Conservation (phyloP, 2,113 vertebrate species). For the Cynopterus brachyotis region DNA sequence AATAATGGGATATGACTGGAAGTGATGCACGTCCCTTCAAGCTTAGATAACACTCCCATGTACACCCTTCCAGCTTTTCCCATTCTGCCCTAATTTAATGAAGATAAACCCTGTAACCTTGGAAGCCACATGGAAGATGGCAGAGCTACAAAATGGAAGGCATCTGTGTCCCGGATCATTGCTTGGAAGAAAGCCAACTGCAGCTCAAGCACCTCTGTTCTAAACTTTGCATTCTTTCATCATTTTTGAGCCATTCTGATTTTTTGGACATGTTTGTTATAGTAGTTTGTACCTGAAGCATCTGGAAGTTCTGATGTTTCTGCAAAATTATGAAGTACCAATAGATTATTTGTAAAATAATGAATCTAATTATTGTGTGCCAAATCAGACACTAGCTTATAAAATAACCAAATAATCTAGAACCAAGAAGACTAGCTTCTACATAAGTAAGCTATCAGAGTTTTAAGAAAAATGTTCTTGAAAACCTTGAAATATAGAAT, state of each 20-base stretch:
- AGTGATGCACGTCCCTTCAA: background rate
- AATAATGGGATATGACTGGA: background rate
- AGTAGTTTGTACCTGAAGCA: background rate
- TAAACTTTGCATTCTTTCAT: background rate
- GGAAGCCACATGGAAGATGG: background rate
- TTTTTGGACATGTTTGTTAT: background rate
- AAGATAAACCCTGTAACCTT: background rate
- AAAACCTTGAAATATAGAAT: background rate
- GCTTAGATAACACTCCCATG: too few species aligned
- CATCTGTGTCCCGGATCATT: background rate
- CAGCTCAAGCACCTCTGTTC: background rate
- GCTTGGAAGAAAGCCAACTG: background rate
- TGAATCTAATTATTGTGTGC: background rate
- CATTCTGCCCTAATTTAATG: background rate
- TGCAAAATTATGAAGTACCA: background rate
- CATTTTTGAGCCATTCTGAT: background rate
- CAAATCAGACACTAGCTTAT: background rate
- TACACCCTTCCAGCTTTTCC: background rate
- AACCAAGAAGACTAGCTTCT: conserved; percentile 10
- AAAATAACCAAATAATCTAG: conserved; percentile 28
- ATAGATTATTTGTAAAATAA: conserved; percentile 1
- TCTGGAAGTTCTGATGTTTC: background rate
- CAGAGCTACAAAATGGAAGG: background rate
- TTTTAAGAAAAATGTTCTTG: background rate
- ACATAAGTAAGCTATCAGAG: background rate